Percentiles rank a stretch among this genome's conserved stretches.
Conservation (phyloP, 2,888 invertebrate genomes). For the Apocheima hispidaria region DNA sequence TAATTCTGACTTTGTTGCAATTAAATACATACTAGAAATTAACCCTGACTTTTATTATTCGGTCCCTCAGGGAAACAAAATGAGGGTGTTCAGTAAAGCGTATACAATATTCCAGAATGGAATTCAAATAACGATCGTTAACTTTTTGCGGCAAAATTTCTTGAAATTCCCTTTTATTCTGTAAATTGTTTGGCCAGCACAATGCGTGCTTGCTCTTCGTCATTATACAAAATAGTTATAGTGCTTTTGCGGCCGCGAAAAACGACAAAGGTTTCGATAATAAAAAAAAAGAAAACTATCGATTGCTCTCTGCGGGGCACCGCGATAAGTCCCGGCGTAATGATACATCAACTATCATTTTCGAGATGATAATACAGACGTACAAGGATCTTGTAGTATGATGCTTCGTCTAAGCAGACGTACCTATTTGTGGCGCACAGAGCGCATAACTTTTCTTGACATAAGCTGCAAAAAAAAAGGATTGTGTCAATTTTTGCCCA, state of each 20-base stretch:
- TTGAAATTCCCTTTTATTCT: conserved; percentile 22
- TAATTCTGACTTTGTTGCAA: conserved; percentile 57
- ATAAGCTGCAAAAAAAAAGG: neutral
- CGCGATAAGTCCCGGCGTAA: conserved; percentile 55
- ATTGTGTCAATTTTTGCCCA: too few species aligned
- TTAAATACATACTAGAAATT: conserved; percentile 43
- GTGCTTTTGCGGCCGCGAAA: conserved; percentile 48
- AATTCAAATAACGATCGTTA: conserved; percentile 9
- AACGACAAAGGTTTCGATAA: conserved; percentile 47
- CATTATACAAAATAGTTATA: conserved; percentile 33
- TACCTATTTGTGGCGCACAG: conserved; percentile 50
- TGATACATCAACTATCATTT: conserved; percentile 57
- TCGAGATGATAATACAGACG: conserved; percentile 55
- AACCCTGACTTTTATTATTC: neutral
- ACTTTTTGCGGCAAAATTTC: conserved; percentile 21
- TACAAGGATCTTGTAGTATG: too few species aligned
- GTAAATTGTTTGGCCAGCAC: conserved; percentile 25
- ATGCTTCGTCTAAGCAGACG: too few species aligned
- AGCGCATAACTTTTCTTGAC: conserved; percentile 1
- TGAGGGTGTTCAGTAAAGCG: conserved; percentile 60
- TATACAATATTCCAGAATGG: conserved; percentile 28
- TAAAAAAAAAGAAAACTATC: conserved; percentile 54
- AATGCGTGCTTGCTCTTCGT: conserved; percentile 26
- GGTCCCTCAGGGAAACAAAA: neutral
- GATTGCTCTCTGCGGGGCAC: conserved; percentile 60